Base-by-base conservation (phyloP, 1,140 invertebrate genomes). In the Gryon sp. region DNA sequence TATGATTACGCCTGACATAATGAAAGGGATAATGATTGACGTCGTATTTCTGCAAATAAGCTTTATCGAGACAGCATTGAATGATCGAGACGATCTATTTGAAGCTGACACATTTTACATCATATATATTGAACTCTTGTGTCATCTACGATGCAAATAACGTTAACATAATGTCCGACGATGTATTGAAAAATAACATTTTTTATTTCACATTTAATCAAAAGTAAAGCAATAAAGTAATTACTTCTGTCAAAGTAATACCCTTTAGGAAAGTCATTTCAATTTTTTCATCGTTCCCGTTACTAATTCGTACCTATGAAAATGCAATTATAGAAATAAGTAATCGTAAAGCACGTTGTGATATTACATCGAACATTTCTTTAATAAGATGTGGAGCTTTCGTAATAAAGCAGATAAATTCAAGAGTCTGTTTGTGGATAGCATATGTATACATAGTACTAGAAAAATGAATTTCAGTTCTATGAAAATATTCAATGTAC, bases 31-130 rank as follows among this genome's bases (percentile, higher is more conserved):
- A 53, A 59, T 63, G 68, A 72, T 72, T 72, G 68, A 55, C 68
- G 57, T 12, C 11, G 50, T 18, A 48, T 72, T 72, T 48, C 22
- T 55, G 57, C 38, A 63, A 72, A 72, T 72, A 63, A 72, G 57
- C 46, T 63, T 40, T 52, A 55, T 55, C 38, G 46, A 8, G 16
- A 40, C 26, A 14, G 14, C 11, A 48, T 40, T 72, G 57, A 60
- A 72, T 72, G 68, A 72, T 72, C 48, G 14, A 1, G 18, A 8
- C 48, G 48, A 72, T 72, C 68, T 63, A 72, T 72, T 63, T 62
- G 40, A 40, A 53, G 57, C 43, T 72, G 57, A 62, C 68, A 72
- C 40, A 63, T 72, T 72, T 72, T 63, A 69, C 40, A 55, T 63
- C 46, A 40, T 38, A 22, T 19, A 11, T 20, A 3, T 16, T 41